Evolutionary conservation across 2,797 vertebrate species (phyloP).

Genomic region (Sternarchorhynchus goeldii): DNA sequence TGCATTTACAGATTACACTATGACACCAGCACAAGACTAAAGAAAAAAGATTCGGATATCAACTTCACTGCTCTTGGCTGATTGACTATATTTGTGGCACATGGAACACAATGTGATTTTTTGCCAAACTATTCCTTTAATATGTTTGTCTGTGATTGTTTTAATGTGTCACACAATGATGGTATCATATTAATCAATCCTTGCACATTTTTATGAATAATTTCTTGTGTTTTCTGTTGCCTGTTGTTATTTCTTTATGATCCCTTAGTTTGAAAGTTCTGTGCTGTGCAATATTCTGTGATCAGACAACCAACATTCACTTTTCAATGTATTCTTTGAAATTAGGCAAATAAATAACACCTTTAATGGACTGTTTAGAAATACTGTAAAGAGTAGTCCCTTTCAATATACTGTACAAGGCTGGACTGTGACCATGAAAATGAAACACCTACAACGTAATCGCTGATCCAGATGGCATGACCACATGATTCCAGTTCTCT

Average conservation of each 20-base stretch:
- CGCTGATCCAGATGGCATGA: constrained; percentile 55
- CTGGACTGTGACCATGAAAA: constrained; percentile 39
- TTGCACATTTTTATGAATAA: neutral
- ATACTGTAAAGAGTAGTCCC: constrained; percentile 26
- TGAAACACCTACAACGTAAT: constrained; percentile 52
- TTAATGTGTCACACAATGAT: neutral
- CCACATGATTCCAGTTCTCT: constrained; percentile 53
- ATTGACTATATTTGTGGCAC: too few species aligned
- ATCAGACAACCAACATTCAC: constrained; percentile 26
- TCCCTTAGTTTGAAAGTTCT: neutral
- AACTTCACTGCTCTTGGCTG: too few species aligned
- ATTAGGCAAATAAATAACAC: constrained; percentile 21
- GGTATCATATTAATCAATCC: neutral
- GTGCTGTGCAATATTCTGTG: constrained; percentile 18
- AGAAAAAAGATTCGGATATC: too few species aligned
- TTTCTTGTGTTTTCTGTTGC: constrained; percentile 21
- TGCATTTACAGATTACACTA: too few species aligned
- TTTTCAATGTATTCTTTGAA: constrained; percentile 22
- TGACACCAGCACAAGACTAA: too few species aligned
- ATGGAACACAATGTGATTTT: too few species aligned
- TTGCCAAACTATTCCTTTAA: neutral
- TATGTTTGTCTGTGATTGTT: neutral
- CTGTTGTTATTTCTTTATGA: constrained; percentile 1
- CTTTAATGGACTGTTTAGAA: constrained; percentile 36
- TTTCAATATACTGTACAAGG: constrained; percentile 32